Evolutionary conservation across 2,113 vertebrate genomes (phyloP).

Genomic region (Thalassarche chlororhynchos): DNA sequence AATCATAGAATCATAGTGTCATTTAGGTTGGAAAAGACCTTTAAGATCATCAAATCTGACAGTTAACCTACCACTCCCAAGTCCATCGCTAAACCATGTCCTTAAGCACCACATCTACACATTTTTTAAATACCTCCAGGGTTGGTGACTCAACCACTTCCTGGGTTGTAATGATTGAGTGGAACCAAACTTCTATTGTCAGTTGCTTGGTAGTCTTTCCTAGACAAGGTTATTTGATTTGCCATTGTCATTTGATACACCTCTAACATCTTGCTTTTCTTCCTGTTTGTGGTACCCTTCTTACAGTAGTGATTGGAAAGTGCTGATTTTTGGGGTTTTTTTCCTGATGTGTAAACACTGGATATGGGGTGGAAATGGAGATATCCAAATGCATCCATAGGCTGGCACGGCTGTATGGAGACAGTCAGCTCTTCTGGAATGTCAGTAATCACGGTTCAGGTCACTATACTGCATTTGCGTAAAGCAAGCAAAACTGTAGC

Average conservation of each 20-base stretch:
- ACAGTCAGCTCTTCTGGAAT: not conserved
- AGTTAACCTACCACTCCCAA: not conserved
- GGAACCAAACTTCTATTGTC: not conserved
- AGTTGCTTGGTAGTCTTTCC: not conserved
- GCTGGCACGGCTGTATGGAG: not conserved
- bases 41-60: not conserved
- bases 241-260: not conserved
- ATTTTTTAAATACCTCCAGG: not conserved
- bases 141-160: not conserved
- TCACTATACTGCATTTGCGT: not conserved
- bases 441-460: not conserved
- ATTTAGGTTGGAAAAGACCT: not conserved
- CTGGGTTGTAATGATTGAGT: not conserved
- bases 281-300: not conserved
- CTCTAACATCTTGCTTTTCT: not conserved
- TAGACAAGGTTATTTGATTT: not conserved
- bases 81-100: no score
- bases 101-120: not conserved
- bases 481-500: not conserved
- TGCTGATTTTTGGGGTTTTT: not conserved
- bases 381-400: not conserved
- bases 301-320: not conserved
- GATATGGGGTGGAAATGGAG: not conserved
- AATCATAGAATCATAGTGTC: not conserved
- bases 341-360: not conserved